A percentile compares a stretch with the other conserved stretches of the same genome.
Evolutionary conservation across 2,888 invertebrate genomes (phyloP).

Genomic region (Dendrolimus pini): DNA sequence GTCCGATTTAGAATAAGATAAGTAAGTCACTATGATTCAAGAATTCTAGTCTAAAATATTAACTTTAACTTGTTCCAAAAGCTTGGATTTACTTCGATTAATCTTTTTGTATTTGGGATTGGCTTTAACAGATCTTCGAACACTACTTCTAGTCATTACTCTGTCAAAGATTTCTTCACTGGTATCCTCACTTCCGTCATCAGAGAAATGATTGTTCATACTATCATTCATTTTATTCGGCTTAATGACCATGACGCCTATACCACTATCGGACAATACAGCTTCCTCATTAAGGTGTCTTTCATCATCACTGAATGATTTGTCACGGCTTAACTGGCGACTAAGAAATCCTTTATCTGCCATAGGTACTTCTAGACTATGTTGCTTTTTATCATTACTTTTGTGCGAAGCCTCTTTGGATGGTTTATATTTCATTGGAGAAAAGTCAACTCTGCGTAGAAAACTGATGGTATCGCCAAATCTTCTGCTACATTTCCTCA

Average conservation of each 20-base stretch:
- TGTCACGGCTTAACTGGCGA: conserved; percentile 48
- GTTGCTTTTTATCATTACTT: conserved; percentile 60
- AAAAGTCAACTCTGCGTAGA: conserved; percentile 63
- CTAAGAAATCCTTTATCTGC: conserved; percentile 34
- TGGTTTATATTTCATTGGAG: conserved; percentile 68
- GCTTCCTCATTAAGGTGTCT: conserved; percentile 37
- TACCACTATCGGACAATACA: conserved; percentile 43
- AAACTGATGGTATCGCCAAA: conserved; percentile 69
- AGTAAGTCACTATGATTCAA: no score
- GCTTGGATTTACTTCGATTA: conserved; percentile 62
- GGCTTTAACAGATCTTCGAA: conserved; percentile 63
- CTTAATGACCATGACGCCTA: conserved; percentile 46
- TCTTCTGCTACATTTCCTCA: conserved; percentile 58
- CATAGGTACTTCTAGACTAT: conserved; percentile 46
- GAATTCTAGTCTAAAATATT: conserved; percentile 51
- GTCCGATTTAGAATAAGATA: no score
- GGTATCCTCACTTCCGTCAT: conserved; percentile 68
- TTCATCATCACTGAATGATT: conserved; percentile 58
- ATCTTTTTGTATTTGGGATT: conserved; percentile 73
- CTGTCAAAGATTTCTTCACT: conserved; percentile 69
- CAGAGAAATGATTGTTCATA: conserved; percentile 70
- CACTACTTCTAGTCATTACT: conserved; percentile 65
- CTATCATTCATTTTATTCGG: conserved; percentile 63
- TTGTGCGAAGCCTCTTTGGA: conserved; percentile 44
- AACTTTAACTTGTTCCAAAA: conserved; percentile 63